Evolutionary conservation across 2,113 vertebrate genomes (phyloP), one percentile per base, ranked within the genome.

Genomic region (Camelus dromedarius): DNA sequence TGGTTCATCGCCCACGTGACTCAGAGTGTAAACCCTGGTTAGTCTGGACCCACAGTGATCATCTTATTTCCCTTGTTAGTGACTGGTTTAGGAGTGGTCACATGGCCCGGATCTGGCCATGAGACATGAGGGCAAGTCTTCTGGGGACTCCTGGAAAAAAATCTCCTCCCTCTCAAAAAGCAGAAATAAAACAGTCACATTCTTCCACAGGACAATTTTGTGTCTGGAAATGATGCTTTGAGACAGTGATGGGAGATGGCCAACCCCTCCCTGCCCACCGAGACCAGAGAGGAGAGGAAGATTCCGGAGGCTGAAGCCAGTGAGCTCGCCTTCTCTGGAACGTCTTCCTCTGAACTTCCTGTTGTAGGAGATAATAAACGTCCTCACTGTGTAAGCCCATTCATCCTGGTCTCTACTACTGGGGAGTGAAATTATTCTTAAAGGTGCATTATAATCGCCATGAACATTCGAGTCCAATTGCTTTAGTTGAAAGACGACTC

Each of bases 391-490:
- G 62, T 84, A 80, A 88, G 48, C 4, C 35, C 9, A 46, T 75
- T 83, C 56, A 84, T 79, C 56, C 42, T 22, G 24, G 66, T 92
- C 48, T 52, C 5, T 75, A 12, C 73, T 86, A 84, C 46, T 80
- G 70, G 46, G 56, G 82, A 73, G 32, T 73, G 50, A 95, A 73
- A 91, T 56, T 18, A 86, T 93, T 69, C 35, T 85, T 96, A 81
- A 79, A 58, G 32, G 15, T 64, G 9, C 15, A 38, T 96, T 24
- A 35, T 58, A 72, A 89, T 48, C 80, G 8, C 35, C 72, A 91
- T 35, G 88, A 80, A 19, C 30, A 72, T 54, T 89, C 76, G 48
- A 58, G 7, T 62, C 52, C 28, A 38, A 58, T 83, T 42, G 18
- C n/a, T 89, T 95, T 69, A 30, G 48, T 86, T 67, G 75, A 83